Evolutionary conservation across 2,888 invertebrate genomes (phyloP).

Genomic region (Congeria kusceri): DNA sequence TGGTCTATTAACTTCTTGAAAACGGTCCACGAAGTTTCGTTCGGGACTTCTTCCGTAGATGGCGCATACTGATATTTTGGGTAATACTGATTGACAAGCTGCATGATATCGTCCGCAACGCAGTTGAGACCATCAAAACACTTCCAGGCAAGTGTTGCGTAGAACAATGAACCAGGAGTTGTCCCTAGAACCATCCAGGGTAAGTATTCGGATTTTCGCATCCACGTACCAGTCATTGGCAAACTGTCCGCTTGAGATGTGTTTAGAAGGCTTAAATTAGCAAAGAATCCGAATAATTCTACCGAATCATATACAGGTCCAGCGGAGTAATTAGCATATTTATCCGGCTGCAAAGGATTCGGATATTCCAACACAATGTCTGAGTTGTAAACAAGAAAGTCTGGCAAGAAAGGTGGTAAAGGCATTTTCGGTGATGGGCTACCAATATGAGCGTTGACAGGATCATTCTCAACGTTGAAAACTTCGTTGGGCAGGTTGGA

Average conservation of each 20-base stretch:
- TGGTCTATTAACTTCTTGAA: conserved; percentile 65
- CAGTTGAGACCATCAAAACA: conserved; percentile 54
- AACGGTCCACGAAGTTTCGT: conserved; percentile 67
- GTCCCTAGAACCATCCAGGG: conserved; percentile 70
- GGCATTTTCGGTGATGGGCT: conserved; percentile 17
- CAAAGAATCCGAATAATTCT: conserved; percentile 62
- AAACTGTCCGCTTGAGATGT: conserved; percentile 29
- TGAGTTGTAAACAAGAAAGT: conserved; percentile 43
- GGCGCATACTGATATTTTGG: conserved; percentile 62
- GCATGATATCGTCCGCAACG: conserved; percentile 60
- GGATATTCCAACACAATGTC: conserved; percentile 65
- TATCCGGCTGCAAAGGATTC: conserved; percentile 56
- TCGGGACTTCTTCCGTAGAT: conserved; percentile 52
- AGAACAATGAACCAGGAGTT: conserved; percentile 58
- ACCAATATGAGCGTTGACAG: conserved; percentile 53
- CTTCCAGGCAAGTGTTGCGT: conserved; percentile 62
- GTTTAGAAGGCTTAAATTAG: conserved; percentile 42
- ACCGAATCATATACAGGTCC: conserved; percentile 60
- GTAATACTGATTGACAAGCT: conserved; percentile 51
- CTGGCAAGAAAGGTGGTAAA: conserved; percentile 16
- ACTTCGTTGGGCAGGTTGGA: conserved; percentile 61
- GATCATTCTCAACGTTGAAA: conserved; percentile 66
- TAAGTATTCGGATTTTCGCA: conserved; percentile 60
- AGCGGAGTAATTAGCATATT: conserved; percentile 61
- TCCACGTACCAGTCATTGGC: conserved; percentile 59